Percentiles rank a stretch among this genome's conserved stretches.
Evolutionary conservation across 2,797 vertebrate species (phyloP).

Genomic region (Halcyon chelicuti): DNA sequence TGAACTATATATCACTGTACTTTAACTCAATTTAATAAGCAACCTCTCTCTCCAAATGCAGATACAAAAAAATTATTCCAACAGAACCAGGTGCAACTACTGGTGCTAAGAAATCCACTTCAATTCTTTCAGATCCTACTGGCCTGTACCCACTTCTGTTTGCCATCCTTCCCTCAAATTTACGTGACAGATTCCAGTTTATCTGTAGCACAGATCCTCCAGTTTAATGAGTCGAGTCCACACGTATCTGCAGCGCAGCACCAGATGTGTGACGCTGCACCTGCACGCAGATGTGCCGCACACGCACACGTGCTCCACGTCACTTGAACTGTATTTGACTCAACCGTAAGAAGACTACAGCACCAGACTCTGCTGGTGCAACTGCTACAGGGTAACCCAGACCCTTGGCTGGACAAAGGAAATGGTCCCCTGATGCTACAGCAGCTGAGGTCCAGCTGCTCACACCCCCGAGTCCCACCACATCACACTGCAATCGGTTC

Average conservation of each 20-base stretch:
- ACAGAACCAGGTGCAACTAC: neutral
- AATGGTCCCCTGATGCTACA: neutral
- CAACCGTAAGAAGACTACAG: accelerated
- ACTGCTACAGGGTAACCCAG: neutral
- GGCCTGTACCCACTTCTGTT: neutral
- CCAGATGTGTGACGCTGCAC: accelerated
- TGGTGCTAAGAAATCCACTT: neutral
- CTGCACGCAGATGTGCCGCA: accelerated
- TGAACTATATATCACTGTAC: neutral
- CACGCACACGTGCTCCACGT: accelerated
- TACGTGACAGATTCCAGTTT: neutral
- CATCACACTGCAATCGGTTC: neutral
- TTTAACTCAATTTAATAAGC: neutral
- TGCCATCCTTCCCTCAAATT: neutral
- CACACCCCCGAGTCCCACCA: neutral
- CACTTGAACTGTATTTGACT: neutral
- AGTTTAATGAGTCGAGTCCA: neutral
- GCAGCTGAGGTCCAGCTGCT: neutral
- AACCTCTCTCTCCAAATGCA: neutral
- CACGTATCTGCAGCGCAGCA: accelerated
- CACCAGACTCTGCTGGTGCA: neutral
- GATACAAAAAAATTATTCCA: neutral
- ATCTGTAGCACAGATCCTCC: neutral
- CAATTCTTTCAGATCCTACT: neutral
- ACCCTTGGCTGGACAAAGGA: neutral